Conservation (phyloP, 2,113 vertebrate species). For the Bubalus kerabau region DNA sequence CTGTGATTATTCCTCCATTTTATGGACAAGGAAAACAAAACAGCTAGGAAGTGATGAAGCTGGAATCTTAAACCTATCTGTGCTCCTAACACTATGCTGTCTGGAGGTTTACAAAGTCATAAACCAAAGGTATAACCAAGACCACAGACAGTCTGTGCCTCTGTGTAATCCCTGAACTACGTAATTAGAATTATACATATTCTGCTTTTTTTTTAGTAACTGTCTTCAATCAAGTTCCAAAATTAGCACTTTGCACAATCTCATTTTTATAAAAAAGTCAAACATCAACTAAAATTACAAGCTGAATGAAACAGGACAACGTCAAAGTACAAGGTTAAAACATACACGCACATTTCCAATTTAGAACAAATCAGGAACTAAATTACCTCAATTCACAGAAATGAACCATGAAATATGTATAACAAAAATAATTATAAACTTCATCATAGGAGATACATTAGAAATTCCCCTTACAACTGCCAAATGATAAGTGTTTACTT, state of each 20-base stretch:
- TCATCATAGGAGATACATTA: neutral
- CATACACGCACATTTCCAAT: neutral
- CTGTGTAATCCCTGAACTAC: neutral
- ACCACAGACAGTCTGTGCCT: neutral
- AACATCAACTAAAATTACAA: neutral
- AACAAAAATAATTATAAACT: neutral
- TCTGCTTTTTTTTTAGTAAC: neutral
- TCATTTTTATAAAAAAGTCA: conserved; percentile 13
- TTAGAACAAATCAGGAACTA: conserved; percentile 34
- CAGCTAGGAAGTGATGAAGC: neutral
- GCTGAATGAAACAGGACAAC: neutral
- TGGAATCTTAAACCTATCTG: neutral
- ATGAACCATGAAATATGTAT: neutral
- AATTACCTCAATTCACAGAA: neutral
- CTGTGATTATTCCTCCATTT: neutral
- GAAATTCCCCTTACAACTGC: neutral
- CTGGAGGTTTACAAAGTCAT: neutral
- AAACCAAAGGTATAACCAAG: neutral
- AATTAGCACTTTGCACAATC: neutral
- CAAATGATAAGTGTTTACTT: neutral
- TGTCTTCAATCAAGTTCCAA: neutral
- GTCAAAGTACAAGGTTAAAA: neutral
- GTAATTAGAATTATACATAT: neutral
- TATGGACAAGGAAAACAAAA: neutral
- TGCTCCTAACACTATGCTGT: neutral